phyloP scores from a whole-genome alignment of 2,797 vertebrate genomes.

The Triplophysa yarkandensis region DNA sequence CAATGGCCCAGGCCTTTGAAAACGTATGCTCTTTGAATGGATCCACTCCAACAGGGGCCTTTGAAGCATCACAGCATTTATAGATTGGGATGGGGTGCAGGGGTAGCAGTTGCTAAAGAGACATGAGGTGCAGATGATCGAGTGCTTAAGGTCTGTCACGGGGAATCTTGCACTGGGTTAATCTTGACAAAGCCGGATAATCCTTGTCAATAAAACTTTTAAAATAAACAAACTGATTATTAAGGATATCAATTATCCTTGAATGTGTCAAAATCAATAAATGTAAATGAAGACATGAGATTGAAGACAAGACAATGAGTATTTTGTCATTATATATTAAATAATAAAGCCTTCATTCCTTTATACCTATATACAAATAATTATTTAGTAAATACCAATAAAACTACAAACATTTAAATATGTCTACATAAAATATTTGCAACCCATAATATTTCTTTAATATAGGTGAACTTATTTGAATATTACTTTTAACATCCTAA shows the following conservation, averaged over 20 bases:
- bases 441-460: neutral
- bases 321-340: too few relatives aligned
- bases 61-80: conserved; percentile 53
- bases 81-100: conserved; percentile 37
- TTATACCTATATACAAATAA: too few relatives aligned
- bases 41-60: conserved; percentile 43
- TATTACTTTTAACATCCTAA: neutral
- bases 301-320: too few relatives aligned
- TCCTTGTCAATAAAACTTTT: neutral
- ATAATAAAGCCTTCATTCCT: too few relatives aligned
- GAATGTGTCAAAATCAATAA: neutral
- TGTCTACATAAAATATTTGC: neutral
- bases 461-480: too few relatives aligned
- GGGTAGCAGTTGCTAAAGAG: conserved; percentile 41
- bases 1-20: conserved; percentile 39
- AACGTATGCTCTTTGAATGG: conserved; percentile 51
- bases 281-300: neutral
- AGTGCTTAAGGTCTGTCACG: conserved; percentile 40
- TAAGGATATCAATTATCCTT: neutral
- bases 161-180: conserved; percentile 2
- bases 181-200: neutral
- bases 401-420: too few relatives aligned
- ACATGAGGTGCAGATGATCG: conserved; percentile 27
- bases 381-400: too few relatives aligned
- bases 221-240: neutral